These are phyloP conservation scores for Tetragnatha montana DNA, from an alignment of 2,888 invertebrate genomes.

Conservation along the genomic window DNA sequence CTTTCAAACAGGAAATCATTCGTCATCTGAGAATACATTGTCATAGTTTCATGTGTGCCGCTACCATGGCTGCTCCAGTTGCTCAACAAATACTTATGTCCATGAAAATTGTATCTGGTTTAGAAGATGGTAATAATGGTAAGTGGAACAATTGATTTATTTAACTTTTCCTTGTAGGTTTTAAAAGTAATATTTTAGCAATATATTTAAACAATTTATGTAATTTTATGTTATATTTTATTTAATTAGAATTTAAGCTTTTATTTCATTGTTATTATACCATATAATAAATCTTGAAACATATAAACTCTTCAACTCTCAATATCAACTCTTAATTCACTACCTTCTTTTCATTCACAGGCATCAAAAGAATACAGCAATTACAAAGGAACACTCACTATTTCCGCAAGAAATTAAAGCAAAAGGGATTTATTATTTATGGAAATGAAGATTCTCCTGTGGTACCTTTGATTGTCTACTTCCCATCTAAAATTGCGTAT, in stretches of 20 bases:
- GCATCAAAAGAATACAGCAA: constrained; percentile 81
- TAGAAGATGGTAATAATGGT: constrained; percentile 83
- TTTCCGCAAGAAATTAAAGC: constrained; percentile 86
- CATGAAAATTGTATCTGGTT: constrained; percentile 83
- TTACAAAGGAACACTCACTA: constrained; percentile 89
- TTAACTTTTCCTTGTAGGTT: too few species aligned
- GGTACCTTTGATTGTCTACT: constrained; percentile 94
- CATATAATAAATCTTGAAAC: too few species aligned
- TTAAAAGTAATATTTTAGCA: too few species aligned
- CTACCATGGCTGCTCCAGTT: constrained; percentile 91
- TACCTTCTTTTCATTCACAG: constrained; percentile 74
- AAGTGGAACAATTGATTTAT: too few species aligned
- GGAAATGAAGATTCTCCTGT: constrained; percentile 97
- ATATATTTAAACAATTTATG: too few species aligned
- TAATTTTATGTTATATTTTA: too few species aligned
- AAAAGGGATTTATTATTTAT: constrained; percentile 92
- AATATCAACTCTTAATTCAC: too few species aligned
- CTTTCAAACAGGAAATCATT: constrained; percentile 82
- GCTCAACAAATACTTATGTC: constrained; percentile 92
- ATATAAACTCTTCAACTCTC: too few species aligned
- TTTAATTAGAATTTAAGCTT: too few species aligned
- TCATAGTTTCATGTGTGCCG: constrained; percentile 90
- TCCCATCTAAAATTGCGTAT: constrained; percentile 95
- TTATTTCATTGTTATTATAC: too few species aligned
- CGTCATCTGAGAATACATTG: constrained; percentile 86